Percentiles rank a stretch among this genome's conserved stretches.
These are phyloP conservation scores for Microvelia longipes DNA, from an alignment of 1,140 invertebrate species.

Conservation along the genomic window DNA sequence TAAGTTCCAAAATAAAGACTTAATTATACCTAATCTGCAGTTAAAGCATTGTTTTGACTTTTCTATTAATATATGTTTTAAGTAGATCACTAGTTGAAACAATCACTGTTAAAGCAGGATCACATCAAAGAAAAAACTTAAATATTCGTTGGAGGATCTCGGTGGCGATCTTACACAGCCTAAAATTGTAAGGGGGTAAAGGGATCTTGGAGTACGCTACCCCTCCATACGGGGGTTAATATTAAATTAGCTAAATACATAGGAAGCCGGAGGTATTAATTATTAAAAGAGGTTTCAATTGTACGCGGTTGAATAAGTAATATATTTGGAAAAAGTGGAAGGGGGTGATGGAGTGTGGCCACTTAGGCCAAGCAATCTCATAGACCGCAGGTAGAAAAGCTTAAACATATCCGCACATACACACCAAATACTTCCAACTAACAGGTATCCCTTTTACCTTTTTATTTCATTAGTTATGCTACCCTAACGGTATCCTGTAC, in stretches of 20 bases:
- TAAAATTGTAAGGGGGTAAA: no score
- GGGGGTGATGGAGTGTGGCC: not conserved
- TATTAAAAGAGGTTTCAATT: constrained; percentile 1
- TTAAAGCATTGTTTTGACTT: no score
- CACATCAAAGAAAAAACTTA: no score
- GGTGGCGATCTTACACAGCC: not conserved
- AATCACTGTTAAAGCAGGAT: no score
- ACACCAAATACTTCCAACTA: not conserved
- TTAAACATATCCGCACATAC: not conserved
- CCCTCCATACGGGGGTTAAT: not conserved
- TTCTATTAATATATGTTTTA: no score
- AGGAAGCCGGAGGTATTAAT: not conserved
- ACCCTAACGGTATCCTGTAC: not conserved
- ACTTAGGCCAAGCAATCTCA: not conserved
- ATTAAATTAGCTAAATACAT: constrained; percentile 2
- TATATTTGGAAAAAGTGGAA: not conserved
- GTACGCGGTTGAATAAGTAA: constrained; percentile 2
- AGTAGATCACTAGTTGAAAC: no score
- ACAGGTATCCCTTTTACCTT: not conserved
- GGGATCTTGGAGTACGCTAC: not conserved
- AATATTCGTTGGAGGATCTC: not conserved
- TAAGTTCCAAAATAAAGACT: no score
- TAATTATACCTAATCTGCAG: no score
- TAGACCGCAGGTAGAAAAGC: not conserved
- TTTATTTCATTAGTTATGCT: not conserved